phyloP scores from a whole-genome alignment of 1,140 invertebrate genomes.

The Trissolcus basalis region DNA sequence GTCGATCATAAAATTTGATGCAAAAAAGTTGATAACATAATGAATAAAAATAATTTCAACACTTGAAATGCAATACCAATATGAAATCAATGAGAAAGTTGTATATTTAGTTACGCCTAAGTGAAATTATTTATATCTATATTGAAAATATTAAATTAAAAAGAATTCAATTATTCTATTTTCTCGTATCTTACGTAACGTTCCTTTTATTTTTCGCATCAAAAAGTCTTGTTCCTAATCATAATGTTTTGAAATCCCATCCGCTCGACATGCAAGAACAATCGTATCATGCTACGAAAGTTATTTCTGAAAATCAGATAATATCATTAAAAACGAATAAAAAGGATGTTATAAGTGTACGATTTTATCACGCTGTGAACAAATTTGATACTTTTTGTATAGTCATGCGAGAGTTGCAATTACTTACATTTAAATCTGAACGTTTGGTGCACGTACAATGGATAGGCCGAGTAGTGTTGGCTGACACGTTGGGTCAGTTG shows the following conservation, averaged over 20 bases:
- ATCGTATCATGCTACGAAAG: slow-evolving; percentile 32
- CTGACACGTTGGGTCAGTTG: slow-evolving; percentile 34
- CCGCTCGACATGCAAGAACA: slow-evolving; percentile 37
- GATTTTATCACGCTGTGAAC: slow-evolving; percentile 41
- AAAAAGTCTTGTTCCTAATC: slow-evolving; percentile 27
- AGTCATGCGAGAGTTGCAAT: slow-evolving; percentile 33
- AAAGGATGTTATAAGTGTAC: slow-evolving; percentile 32
- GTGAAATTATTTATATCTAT: slow-evolving; percentile 1
- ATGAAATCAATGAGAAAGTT: slow-evolving; percentile 25
- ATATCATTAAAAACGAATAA: slow-evolving; percentile 40
- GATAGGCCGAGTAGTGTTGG: slow-evolving; percentile 10
- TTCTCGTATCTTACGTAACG: slow-evolving; percentile 21
- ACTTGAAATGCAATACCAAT: slow-evolving; percentile 7
- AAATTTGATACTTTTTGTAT: slow-evolving; percentile 42
- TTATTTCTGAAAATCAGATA: slow-evolving; percentile 42
- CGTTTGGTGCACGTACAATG: slow-evolving; percentile 13
- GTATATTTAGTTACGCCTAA: neutral
- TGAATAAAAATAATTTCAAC: no score
- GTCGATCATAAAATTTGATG: no score
- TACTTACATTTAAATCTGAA: slow-evolving; percentile 45
- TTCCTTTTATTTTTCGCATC: slow-evolving; percentile 11
- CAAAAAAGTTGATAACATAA: no score
- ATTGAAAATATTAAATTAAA: slow-evolving; percentile 28
- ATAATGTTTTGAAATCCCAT: slow-evolving; percentile 32
- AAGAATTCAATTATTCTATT: slow-evolving; percentile 31